A percentile compares a stretch with the other conserved stretches of the same genome.
Evolutionary conservation across 37 sponge, comb jelly and placozoan genomes (phyloP).

Genomic region (Bolinopsis microptera): DNA sequence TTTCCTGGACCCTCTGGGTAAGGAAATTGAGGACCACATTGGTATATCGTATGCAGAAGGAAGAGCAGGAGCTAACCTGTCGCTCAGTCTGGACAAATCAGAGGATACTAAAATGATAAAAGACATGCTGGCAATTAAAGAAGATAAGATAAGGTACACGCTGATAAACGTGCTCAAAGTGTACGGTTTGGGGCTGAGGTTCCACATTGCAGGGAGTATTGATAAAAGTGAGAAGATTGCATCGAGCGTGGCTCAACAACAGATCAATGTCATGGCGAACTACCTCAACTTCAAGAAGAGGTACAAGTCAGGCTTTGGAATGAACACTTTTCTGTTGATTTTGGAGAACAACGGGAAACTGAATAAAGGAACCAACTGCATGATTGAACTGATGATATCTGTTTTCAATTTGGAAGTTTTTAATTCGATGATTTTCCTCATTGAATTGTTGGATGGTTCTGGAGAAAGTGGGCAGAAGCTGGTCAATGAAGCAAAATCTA

Average conservation of each 20-base stretch:
- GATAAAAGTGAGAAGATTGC: conserved; percentile 49
- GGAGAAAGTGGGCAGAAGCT: neutral
- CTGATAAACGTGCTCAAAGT: conserved; percentile 35
- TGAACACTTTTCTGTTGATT: conserved; percentile 22
- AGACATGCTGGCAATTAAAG: conserved; percentile 53
- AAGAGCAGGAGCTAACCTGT: neutral
- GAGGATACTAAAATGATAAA: neutral
- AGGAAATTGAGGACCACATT: conserved; percentile 23
- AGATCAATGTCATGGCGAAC: conserved; percentile 44
- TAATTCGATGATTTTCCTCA: conserved; percentile 11
- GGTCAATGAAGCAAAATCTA: neutral
- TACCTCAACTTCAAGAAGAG: conserved; percentile 56
- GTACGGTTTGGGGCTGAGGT: conserved; percentile 18
- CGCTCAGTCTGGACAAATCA: neutral
- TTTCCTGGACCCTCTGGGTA: conserved; percentile 42
- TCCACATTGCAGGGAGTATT: conserved; percentile 7
- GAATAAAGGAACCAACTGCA: neutral
- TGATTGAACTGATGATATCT: neutral
- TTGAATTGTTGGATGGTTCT: neutral
- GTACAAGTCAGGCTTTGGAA: conserved; percentile 60
- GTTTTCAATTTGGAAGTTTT: neutral
- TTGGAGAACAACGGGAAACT: conserved; percentile 4
- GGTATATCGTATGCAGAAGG: neutral
- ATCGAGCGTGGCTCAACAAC: neutral
- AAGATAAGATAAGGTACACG: conserved; percentile 6